Percentiles rank a stretch among this genome's conserved stretches.
These are phyloP conservation scores for Drepanosiphum platanoidis DNA, from an alignment of 2,888 invertebrate species.

Conservation along the genomic window DNA sequence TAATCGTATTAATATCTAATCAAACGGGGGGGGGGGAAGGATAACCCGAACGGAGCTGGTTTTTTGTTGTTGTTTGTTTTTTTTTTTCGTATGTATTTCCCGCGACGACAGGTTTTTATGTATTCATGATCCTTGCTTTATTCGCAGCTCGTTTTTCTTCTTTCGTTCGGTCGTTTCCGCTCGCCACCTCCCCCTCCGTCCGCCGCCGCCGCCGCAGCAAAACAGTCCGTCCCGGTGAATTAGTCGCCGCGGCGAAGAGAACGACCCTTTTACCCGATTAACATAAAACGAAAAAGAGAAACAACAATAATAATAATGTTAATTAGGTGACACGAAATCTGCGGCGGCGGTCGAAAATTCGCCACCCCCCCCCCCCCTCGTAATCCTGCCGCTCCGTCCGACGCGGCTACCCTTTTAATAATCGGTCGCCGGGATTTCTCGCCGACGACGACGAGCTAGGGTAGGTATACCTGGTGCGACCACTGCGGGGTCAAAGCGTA, in stretches of 20 bases:
- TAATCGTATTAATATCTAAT: constrained; percentile 31
- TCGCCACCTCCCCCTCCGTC: neutral
- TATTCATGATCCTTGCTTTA: neutral
- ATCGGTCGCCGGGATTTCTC: too few relatives aligned
- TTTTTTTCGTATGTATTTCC: too few relatives aligned
- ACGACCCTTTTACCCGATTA: neutral
- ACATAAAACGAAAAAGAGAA: neutral
- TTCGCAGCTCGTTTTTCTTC: neutral
- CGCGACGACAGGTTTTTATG: constrained; percentile 11
- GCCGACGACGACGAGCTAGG: too few relatives aligned
- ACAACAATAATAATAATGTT: neutral
- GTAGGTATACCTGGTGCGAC: too few relatives aligned
- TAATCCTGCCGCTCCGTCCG: too few relatives aligned
- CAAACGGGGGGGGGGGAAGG: neutral
- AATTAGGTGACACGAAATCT: too few relatives aligned
- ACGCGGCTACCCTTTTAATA: too few relatives aligned
- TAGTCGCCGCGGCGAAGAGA: neutral
- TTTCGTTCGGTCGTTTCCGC: neutral
- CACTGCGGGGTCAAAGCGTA: too few relatives aligned
- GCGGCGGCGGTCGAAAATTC: too few relatives aligned
- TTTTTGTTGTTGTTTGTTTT: too few relatives aligned
- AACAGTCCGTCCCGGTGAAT: neutral
- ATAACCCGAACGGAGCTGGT: neutral
- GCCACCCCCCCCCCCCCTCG: too few relatives aligned
- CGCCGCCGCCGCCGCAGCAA: neutral